phyloP scores from a whole-genome alignment of 1,140 invertebrate species.

The Drosophila albomicans region DNA sequence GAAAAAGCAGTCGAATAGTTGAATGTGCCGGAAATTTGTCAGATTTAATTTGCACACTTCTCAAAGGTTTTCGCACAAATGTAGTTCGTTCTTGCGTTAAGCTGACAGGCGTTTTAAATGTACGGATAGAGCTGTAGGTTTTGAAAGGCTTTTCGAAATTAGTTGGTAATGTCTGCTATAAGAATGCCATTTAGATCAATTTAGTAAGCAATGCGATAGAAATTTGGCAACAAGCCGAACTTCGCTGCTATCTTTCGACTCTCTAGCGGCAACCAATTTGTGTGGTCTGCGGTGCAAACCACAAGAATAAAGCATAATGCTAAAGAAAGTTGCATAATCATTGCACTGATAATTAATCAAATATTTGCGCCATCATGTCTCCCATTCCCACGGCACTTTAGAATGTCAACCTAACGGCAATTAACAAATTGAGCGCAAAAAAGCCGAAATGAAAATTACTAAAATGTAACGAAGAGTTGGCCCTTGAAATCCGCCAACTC shows the following conservation, averaged over 20 bases:
- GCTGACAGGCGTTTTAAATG: slow-evolving; percentile 68
- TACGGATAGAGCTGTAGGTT: background rate
- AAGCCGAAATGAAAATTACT: slow-evolving; percentile 24
- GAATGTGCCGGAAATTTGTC: slow-evolving; percentile 70
- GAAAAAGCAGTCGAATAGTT: slow-evolving; percentile 19
- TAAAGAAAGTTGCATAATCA: slow-evolving; percentile 51
- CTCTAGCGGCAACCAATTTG: slow-evolving; percentile 26
- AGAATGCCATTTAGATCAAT: slow-evolving; percentile 28
- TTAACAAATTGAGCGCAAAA: slow-evolving; percentile 60
- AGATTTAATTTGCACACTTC: slow-evolving; percentile 78
- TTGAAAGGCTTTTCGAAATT: slow-evolving; percentile 3
- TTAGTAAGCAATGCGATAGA: slow-evolving; percentile 4
- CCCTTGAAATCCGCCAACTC: slow-evolving; percentile 27
- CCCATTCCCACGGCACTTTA: slow-evolving; percentile 73
- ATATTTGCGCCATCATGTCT: slow-evolving; percentile 24
- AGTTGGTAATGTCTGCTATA: slow-evolving; percentile 22
- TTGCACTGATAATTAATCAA: slow-evolving; percentile 61
- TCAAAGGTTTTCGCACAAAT: slow-evolving; percentile 55
- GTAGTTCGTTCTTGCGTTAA: slow-evolving; percentile 48
- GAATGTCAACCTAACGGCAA: slow-evolving; percentile 47
- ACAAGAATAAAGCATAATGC: slow-evolving; percentile 18
- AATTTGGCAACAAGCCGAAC: too few relatives aligned
- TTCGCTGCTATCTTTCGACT: background rate
- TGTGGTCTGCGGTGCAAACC: slow-evolving; percentile 61
- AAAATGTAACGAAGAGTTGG: slow-evolving; percentile 30